Base-by-base conservation (phyloP, 2,797 vertebrate genomes). In the Peromyscus aztecus region DNA sequence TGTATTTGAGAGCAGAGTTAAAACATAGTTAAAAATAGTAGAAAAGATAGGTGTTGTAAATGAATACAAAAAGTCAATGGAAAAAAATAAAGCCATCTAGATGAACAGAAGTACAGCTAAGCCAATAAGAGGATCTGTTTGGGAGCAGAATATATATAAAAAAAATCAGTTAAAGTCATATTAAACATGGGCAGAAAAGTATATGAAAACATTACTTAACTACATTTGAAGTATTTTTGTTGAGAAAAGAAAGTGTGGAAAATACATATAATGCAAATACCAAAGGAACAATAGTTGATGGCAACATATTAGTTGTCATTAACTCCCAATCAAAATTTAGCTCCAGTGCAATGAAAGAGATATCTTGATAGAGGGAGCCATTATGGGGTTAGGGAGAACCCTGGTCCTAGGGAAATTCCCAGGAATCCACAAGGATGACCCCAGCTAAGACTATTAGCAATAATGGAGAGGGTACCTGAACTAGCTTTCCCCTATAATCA, bases 21-120 rank as follows among this genome's bases (percentile, higher is more conserved):
- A 84, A 88, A 96, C 67, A 67, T 90, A 92, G 27, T 91, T 93
- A 23, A 46, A 46, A 46, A 23, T 37, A 37, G 40, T 57, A 12
- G 27, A 43, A 90, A 90, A 73, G 19, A 91, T 14, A 10, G 76
- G 9, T 49, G 0, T 10, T 61, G 3, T 63, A 17, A 59, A 55
- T 94, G 81, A 88, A 86, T 82, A 81, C 8, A 27, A 76, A 95
- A 81, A 16, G 9, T 19, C 52, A 69, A 7, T 52, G 8, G 8
- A 63, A 29, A 40, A 87, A 85, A 88, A 55, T 14, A 57, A 89
- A 4, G 8, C 1, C 49, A 80, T 43, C 34, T 49, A 43, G 24
- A 37, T 49, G 49, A 73, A 34, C 14, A 63, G 31, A 86, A 14
- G 12, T 63, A 13, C n/a, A 13, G 3, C 23, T 69, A 49, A 83